Base-by-base conservation (phyloP, 1,140 invertebrate species). In the Drosophila erecta region DNA sequence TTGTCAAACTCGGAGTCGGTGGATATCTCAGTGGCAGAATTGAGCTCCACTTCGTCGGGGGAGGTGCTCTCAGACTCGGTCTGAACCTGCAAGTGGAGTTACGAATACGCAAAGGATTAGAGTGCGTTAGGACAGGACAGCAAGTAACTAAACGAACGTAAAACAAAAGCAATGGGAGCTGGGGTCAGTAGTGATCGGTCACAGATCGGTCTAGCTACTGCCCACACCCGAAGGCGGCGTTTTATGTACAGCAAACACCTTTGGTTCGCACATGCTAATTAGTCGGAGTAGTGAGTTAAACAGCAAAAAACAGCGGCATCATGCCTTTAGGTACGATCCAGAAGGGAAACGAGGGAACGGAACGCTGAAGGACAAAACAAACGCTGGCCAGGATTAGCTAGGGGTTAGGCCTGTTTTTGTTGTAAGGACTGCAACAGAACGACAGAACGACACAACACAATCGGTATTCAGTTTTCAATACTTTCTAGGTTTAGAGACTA, bases 1-100 rank as follows among this genome's bases (percentile, higher is more conserved):
- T 96, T 95, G 55, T 96, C 97, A 81, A 98, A 98, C 92, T 98
- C 97, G 4, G 97, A 97, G 91, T 98, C 97, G 0, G 97, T 98
- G 47, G 96, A 97, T 66, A 98, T 97, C 93, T 97, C 97, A 1
- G 97, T 98, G 2, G 96, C 97, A 11, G 96, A 97, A 80, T 97
- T 96, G 59, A 95, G 95, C 71, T 95, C 95, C 80, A 95, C 94
- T 75, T 95, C 94, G 38, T 94, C 94, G 43, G 95, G 94, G 27
- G 95, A 95, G 47, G 94, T 95, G 33, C 95, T 94, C 53, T 94
- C 95, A 14, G 96, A 95, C 64, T 95, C 95, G 90, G 96, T 94
- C 95, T 96, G 93, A 65, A 92, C 90, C 92, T 92, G 76, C 35
- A 81, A 92, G 54, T 62, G 67, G 15, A 84, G 56, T 10, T 30